Conservation (phyloP, 2,113 vertebrate genomes). For the cattle (Bos taurus) region DNA sequence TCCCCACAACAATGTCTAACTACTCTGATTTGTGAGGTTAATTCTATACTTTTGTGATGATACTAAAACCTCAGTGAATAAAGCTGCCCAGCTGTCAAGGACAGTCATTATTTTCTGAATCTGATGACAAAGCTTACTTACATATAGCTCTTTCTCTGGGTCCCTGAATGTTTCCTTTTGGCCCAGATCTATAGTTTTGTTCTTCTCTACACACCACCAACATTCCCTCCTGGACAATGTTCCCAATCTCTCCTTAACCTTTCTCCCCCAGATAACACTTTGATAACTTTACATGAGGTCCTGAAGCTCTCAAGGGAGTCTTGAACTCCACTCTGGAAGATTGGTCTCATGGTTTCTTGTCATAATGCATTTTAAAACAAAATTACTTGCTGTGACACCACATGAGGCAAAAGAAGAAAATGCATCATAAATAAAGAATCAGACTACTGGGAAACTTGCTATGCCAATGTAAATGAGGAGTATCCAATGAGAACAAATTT, state of each 20-base stretch:
- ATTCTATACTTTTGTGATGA: not conserved
- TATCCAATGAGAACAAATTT: slow-evolving; percentile 40
- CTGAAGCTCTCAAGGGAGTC: not conserved
- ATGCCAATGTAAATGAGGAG: slow-evolving; percentile 23
- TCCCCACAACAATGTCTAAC: not conserved
- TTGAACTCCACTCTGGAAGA: not conserved
- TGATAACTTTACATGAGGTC: not conserved
- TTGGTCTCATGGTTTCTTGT: not conserved
- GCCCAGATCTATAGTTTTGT: not conserved
- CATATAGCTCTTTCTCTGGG: not conserved
- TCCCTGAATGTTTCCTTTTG: not conserved
- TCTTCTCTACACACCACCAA: not conserved
- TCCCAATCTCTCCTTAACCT: not conserved
- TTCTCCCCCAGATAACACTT: not conserved
- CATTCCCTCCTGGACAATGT: not conserved
- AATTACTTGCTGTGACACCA: slow-evolving; percentile 45
- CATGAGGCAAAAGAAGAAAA: slow-evolving; percentile 50
- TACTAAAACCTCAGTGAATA: not conserved
- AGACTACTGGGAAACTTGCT: slow-evolving; percentile 33
- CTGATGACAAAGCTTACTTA: not conserved
- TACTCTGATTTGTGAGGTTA: not conserved
- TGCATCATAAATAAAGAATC: slow-evolving; percentile 53
- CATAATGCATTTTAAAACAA: slow-evolving; percentile 36
- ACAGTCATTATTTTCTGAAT: slow-evolving; percentile 5
- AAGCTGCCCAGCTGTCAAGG: not conserved